Conservation (phyloP, 2,888 invertebrate genomes). For the Tenthredo amoena region DNA sequence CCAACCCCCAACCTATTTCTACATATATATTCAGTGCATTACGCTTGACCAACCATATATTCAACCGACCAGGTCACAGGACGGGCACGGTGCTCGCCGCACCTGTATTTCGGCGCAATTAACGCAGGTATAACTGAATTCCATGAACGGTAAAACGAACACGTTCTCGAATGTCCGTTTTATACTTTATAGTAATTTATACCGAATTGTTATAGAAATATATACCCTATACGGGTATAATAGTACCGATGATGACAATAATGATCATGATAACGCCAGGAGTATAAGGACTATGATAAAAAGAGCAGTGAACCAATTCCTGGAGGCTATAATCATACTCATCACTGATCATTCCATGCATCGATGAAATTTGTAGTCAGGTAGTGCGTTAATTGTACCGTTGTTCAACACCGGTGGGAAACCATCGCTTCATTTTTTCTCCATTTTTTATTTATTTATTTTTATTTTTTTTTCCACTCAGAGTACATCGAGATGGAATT, state of each 20-base stretch:
- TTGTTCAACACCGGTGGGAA: not conserved
- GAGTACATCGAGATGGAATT: not conserved
- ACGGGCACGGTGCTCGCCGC: not conserved
- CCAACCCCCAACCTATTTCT: not conserved
- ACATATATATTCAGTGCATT: not conserved
- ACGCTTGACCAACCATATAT: conserved; percentile 33
- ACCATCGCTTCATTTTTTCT: not conserved
- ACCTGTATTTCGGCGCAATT: conserved; percentile 36
- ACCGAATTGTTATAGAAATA: not conserved
- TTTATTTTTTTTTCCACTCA: not conserved
- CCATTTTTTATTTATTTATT: not conserved
- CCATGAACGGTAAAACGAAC: conserved; percentile 27
- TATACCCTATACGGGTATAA: not conserved
- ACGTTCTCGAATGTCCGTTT: not conserved
- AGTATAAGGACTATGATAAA: conserved; percentile 5
- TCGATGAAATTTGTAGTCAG: not conserved
- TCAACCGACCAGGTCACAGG: conserved; percentile 18
- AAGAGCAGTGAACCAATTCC: conserved; percentile 9
- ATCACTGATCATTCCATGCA: not conserved
- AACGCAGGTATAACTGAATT: conserved; percentile 51
- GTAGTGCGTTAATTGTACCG: not conserved
- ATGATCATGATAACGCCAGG: not conserved
- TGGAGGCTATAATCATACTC: not conserved
- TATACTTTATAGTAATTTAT: not conserved
- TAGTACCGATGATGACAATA: not conserved